Conservation (phyloP, 2,888 invertebrate species). For the Lymantria dispar region DNA sequence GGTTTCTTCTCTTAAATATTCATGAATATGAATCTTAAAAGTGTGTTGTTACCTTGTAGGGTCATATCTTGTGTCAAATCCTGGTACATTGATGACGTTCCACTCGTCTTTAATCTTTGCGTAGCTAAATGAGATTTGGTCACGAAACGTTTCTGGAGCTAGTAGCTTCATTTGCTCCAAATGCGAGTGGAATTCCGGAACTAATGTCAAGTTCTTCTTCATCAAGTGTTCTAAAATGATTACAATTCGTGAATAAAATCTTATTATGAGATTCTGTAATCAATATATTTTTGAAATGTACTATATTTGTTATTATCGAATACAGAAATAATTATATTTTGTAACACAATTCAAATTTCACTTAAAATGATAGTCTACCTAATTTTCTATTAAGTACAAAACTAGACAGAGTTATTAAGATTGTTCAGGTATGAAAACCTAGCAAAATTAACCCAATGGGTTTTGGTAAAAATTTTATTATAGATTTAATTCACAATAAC, state of each 20-base stretch:
- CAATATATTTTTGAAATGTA: too few species aligned
- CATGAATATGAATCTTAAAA: not conserved
- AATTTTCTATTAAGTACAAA: too few species aligned
- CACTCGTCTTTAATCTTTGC: constrained; percentile 89
- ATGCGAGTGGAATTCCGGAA: constrained; percentile 97
- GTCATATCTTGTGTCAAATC: constrained; percentile 90
- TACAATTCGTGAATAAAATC: not conserved
- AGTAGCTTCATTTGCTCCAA: constrained; percentile 96
- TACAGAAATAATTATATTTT: too few species aligned
- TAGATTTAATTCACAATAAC: too few species aligned
- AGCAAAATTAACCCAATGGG: too few species aligned
- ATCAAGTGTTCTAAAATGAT: constrained; percentile 88
- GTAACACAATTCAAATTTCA: too few species aligned
- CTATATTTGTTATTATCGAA: too few species aligned
- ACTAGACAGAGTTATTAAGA: too few species aligned
- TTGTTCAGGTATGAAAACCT: too few species aligned
- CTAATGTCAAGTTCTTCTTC: constrained; percentile 91
- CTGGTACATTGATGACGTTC: constrained; percentile 93
- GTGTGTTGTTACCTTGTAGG: constrained; percentile 87
- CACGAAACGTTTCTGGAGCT: constrained; percentile 88
- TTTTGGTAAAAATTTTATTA: too few species aligned
- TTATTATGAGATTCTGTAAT: too few species aligned
- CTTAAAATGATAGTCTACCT: too few species aligned
- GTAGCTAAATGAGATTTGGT: constrained; percentile 95
- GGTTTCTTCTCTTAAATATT: not conserved